Base-by-base conservation (phyloP, 2,797 vertebrate genomes). In the Myotis myotis region DNA sequence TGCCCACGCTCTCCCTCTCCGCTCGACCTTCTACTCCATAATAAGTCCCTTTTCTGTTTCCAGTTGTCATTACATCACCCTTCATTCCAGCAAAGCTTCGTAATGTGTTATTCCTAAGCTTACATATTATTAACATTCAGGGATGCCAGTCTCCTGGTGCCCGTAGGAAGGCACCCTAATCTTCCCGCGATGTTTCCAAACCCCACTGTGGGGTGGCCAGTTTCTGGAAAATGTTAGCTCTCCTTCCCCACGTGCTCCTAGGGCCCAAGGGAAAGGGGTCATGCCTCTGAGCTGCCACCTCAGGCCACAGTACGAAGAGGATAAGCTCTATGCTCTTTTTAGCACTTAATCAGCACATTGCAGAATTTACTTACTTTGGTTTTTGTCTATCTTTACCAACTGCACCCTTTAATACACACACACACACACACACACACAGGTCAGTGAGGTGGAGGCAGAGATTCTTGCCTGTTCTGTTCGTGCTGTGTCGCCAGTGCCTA, bases 91-190 rank as follows among this genome's bases (percentile, higher is more conserved):
- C 90, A 60, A 62, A 23, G 92, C 81, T 78, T 62, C 0, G 75
- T 97, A 87, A 97, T 94, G 87, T 94, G 96, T 96, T 96, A 90
- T 96, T 95, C 85, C 96, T 92, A 49, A 92, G 94, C 96, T 92
- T 75, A 84, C 78, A 76, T 91, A 49, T 94, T 94, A 85, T 85
- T 96, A 94, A 82, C 78, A 33, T 94, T 80, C 80, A 41, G 84
- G 68, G 87, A 66, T 83, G 92, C 81, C 93, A 66, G 92, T 70
- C 87, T 89, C 81, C 92, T 41, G 76, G 55, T 86, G 89, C 95
- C 60, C 28, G 62, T 13, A 89, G 91, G 81, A 96, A 96, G 87
- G 83, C 36, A 74, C 88, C 79, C 87, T 55, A 20, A 70, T 66
- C 86, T 92, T 47, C 86, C 79, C 81, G 1, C 30, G 57, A 0